These are phyloP conservation scores for Ochlodes sylvanus DNA, from an alignment of 2,888 invertebrate genomes.

Conservation along the genomic window DNA sequence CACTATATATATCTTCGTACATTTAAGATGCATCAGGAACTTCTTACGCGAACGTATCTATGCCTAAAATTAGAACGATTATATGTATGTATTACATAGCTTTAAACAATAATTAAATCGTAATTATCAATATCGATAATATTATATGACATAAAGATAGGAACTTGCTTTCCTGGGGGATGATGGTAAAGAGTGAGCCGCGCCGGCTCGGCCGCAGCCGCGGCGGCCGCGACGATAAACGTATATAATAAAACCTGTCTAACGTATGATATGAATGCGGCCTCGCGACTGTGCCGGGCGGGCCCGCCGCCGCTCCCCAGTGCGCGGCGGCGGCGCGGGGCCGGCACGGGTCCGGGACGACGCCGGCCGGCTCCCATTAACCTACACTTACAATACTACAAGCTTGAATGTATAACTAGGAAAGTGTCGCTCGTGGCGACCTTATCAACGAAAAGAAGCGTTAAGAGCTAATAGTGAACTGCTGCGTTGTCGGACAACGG, in stretches of 20 bases:
- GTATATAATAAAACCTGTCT: slow-evolving; percentile 84
- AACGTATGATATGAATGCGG: slow-evolving; percentile 84
- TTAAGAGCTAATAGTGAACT: slow-evolving; percentile 85
- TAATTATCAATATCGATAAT: slow-evolving; percentile 86
- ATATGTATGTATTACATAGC: slow-evolving; percentile 86
- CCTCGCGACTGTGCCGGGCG: slow-evolving; percentile 66
- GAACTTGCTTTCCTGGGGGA: slow-evolving; percentile 86
- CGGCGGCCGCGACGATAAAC: slow-evolving; percentile 79
- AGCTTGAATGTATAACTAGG: slow-evolving; percentile 83
- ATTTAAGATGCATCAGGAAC: slow-evolving; percentile 85
- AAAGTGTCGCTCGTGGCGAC: slow-evolving; percentile 77
- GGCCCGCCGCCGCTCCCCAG: slow-evolving; percentile 81
- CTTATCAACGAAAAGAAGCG: slow-evolving; percentile 82
- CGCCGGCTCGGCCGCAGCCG: slow-evolving; percentile 77
- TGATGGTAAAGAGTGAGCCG: slow-evolving; percentile 75
- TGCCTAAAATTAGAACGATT: slow-evolving; percentile 86
- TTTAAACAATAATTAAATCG: slow-evolving; percentile 86
- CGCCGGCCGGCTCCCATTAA: slow-evolving; percentile 72
- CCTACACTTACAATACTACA: slow-evolving; percentile 81
- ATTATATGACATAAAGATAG: slow-evolving; percentile 87
- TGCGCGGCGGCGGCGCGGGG: slow-evolving; percentile 76
- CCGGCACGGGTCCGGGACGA: slow-evolving; percentile 49
- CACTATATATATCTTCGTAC: slow-evolving; percentile 85
- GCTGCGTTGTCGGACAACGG: slow-evolving; percentile 85
- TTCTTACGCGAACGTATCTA: slow-evolving; percentile 86